Evolutionary conservation across 2,113 vertebrate species (phyloP).

Genomic region (Phrynosoma blainvillii): DNA sequence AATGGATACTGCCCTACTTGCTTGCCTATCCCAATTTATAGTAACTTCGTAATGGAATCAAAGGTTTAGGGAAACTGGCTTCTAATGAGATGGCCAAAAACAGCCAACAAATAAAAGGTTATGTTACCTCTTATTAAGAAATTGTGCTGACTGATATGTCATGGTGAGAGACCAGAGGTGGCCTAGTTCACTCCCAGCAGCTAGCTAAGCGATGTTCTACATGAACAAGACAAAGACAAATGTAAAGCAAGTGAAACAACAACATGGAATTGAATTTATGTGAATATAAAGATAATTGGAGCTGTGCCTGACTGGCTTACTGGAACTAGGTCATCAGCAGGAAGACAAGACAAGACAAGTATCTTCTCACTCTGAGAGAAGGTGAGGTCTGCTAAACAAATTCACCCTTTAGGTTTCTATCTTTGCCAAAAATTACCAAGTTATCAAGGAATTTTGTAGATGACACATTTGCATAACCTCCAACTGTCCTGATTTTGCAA

Average conservation of each 20-base stretch:
- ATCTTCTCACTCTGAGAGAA: conserved; percentile 6
- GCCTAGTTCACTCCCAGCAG: rapidly evolving
- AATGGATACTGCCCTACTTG: rapidly evolving
- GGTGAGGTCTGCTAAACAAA: conserved; percentile 23
- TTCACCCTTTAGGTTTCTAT: not conserved
- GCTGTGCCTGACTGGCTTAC: not conserved
- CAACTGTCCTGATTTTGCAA: not conserved
- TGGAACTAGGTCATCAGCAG: conserved; percentile 24
- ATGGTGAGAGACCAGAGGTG: rapidly evolving
- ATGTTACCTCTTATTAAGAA: not conserved
- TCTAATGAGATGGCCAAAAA: not conserved
- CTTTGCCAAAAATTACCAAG: not conserved
- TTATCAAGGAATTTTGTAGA: not conserved
- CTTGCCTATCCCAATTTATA: rapidly evolving
- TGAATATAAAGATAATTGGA: not conserved
- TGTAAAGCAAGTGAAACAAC: not conserved
- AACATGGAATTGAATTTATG: not conserved
- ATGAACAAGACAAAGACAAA: not conserved
- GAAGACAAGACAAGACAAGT: conserved; percentile 23
- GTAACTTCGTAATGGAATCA: not conserved
- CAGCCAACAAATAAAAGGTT: not conserved
- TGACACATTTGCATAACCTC: not conserved
- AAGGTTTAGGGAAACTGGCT: not conserved
- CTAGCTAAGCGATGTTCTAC: not conserved
- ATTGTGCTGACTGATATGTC: not conserved